phyloP scores from a whole-genome alignment of 2,888 invertebrate genomes.

The Agonum fuliginosum region DNA sequence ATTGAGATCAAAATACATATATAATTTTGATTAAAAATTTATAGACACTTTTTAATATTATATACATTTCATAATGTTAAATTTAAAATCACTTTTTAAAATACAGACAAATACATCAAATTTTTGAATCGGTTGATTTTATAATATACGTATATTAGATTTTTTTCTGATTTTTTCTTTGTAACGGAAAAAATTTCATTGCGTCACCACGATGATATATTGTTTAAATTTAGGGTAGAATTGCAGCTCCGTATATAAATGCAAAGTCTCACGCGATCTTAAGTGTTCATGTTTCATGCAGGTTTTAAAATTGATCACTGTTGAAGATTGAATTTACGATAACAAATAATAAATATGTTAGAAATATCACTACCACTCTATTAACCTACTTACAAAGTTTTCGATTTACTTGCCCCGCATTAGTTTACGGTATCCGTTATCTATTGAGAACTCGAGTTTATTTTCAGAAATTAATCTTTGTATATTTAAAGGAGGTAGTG shows the following conservation, averaged over 20 bases:
- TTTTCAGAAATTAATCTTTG: slow-evolving; percentile 9
- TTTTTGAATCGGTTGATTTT: too few species aligned
- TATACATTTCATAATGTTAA: too few species aligned
- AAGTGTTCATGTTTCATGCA: slow-evolving; percentile 44
- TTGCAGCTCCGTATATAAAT: slow-evolving; percentile 10
- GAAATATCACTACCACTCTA: slow-evolving; percentile 35
- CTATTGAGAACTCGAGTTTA: not conserved
- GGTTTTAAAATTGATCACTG: slow-evolving; percentile 38
- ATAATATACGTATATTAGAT: too few species aligned
- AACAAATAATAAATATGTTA: slow-evolving; percentile 41
- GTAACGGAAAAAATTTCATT: not conserved
- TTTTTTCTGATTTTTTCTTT: not conserved
- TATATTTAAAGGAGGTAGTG: not conserved
- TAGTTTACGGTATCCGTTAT: slow-evolving; percentile 8
- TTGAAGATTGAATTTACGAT: slow-evolving; percentile 30
- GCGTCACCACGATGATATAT: not conserved
- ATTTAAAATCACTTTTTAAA: too few species aligned
- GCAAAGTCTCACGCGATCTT: slow-evolving; percentile 29
- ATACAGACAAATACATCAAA: too few species aligned
- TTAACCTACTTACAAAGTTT: slow-evolving; percentile 34
- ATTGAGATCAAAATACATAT: too few species aligned
- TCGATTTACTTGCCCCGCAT: slow-evolving; percentile 3
- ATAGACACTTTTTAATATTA: too few species aligned
- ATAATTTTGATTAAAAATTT: too few species aligned
- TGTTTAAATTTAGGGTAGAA: slow-evolving; percentile 25